These are phyloP conservation scores for Uropetala carovei DNA, from an alignment of 2,888 invertebrate genomes.

Conservation along the genomic window DNA sequence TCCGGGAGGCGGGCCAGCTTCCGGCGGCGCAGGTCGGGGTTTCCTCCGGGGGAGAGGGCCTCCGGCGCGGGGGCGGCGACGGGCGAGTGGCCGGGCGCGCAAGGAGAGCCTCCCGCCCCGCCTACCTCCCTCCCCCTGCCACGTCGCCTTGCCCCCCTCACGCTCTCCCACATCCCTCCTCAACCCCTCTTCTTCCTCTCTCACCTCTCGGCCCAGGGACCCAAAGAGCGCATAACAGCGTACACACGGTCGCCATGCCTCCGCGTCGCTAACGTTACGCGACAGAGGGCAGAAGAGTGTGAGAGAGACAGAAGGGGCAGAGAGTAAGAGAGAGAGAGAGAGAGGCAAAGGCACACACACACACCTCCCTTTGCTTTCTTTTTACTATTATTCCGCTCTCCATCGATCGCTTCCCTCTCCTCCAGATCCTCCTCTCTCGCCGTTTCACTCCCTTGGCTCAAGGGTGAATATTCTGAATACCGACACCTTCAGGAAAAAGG, in stretches of 20 bases:
- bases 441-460: background rate
- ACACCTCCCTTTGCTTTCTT: slow-evolving; percentile 33
- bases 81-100: slow-evolving; percentile 42
- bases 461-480: background rate
- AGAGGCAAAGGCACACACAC: background rate
- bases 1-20: slow-evolving; percentile 51
- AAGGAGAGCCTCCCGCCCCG: slow-evolving; percentile 68
- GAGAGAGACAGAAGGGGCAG: background rate
- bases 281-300: background rate
- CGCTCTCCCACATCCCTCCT: background rate
- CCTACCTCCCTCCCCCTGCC: slow-evolving; percentile 66
- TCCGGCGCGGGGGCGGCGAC: slow-evolving; percentile 39
- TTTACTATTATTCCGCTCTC: slow-evolving; percentile 52
- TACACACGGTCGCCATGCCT: slow-evolving; percentile 54
- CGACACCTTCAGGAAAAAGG: slow-evolving; percentile 21
- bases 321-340: background rate
- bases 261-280: slow-evolving; percentile 13
- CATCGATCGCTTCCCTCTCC: slow-evolving; percentile 46
- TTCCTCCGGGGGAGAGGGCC: slow-evolving; percentile 56
- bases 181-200: background rate
- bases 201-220: background rate
- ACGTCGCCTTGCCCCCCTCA: background rate
- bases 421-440: background rate
- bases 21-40: slow-evolving; percentile 45
- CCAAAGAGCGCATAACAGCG: slow-evolving; percentile 37